Percentiles rank a stretch among this genome's conserved stretches.
Conservation (phyloP, 2,797 vertebrate genomes). For the Pempheris klunzingeri region DNA sequence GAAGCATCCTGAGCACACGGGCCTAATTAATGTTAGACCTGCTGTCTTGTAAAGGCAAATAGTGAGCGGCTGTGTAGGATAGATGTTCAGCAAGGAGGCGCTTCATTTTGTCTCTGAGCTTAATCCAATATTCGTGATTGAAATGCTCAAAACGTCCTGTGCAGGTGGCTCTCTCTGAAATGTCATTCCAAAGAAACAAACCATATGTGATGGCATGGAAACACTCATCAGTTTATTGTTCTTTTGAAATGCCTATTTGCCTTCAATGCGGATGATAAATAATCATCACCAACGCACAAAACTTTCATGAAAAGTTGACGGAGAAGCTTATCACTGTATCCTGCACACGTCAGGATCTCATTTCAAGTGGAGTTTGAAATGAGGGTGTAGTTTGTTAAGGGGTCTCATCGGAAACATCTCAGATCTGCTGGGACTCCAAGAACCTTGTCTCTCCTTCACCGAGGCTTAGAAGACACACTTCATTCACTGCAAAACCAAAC, state of each 20-base stretch:
- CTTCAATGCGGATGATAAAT: constrained; percentile 2
- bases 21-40: constrained; percentile 55
- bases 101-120: constrained; percentile 10
- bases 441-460: constrained; percentile 73
- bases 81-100: constrained; percentile 33
- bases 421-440: constrained; percentile 59
- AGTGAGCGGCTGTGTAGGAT: constrained; percentile 32
- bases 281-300: not conserved
- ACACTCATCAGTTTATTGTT: not conserved
- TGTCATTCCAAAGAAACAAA: not conserved
- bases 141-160: constrained; percentile 3
- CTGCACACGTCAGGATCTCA: constrained; percentile 21
- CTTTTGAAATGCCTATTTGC: not conserved
- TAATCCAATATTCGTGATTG: constrained; percentile 23
- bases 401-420: constrained; percentile 46
- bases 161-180: not conserved
- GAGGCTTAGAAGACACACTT: constrained; percentile 60
- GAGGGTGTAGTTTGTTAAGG: constrained; percentile 44
- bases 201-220: not conserved
- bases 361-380: constrained; percentile 50
- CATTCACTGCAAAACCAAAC: constrained; percentile 54
- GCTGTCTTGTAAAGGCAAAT: constrained; percentile 41
- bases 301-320: not conserved
- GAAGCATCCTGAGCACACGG: constrained; percentile 48
- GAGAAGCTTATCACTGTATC: not conserved